phyloP scores from a whole-genome alignment of 2,113 vertebrate species.

The Hypanus sabinus region DNA sequence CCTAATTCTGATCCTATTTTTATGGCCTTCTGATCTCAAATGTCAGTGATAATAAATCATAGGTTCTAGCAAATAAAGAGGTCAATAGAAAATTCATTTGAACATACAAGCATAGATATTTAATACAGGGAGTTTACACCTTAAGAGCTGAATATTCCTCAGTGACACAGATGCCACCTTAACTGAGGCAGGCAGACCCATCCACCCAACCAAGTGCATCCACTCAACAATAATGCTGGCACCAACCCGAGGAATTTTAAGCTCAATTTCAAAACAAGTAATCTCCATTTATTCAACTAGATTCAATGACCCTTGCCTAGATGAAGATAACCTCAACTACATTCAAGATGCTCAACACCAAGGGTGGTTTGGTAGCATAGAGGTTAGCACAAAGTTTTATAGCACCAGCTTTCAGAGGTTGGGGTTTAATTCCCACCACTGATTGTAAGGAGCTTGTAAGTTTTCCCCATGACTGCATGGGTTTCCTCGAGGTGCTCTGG shows the following conservation, averaged over 20 bases:
- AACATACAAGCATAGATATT: neutral
- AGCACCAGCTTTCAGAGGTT: too few species aligned
- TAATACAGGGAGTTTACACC: neutral
- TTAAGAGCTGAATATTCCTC: neutral
- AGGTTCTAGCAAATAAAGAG: neutral
- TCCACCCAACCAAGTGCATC: neutral
- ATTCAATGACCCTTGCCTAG: neutral
- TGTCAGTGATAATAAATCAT: too few species aligned
- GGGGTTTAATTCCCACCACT: too few species aligned
- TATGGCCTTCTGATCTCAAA: too few species aligned
- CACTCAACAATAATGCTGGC: neutral
- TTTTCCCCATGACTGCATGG: too few species aligned
- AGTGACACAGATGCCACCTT: neutral
- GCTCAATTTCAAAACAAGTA: neutral
- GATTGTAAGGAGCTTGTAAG: too few species aligned
- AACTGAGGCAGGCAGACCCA: neutral
- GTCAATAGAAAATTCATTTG: neutral
- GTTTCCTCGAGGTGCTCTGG: too few species aligned
- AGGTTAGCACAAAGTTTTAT: too few species aligned
- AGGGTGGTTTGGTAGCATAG: too few species aligned
- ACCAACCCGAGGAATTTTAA: neutral
- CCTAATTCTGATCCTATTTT: too few species aligned
- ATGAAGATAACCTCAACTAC: too few species aligned
- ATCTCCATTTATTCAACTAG: neutral
- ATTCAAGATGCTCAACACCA: too few species aligned